Evolutionary conservation across 2,888 invertebrate species (phyloP).

Genomic region (Xanthorhoe spadicearia): DNA sequence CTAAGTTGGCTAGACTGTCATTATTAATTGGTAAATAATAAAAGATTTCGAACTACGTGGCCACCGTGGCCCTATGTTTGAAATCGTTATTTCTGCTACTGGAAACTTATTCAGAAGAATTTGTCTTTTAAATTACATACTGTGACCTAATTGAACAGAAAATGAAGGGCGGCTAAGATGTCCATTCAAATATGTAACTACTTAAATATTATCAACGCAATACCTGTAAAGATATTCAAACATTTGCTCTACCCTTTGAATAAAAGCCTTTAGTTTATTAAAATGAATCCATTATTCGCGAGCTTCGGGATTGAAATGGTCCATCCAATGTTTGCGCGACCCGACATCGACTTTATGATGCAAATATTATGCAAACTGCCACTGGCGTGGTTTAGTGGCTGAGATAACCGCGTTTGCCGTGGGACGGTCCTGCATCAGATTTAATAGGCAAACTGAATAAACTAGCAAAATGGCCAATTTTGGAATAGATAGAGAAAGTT

Average conservation of each 20-base stretch:
- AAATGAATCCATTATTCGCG: constrained; percentile 22
- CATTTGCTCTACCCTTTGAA: not conserved
- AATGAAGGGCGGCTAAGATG: not conserved
- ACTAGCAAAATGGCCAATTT: constrained; percentile 22
- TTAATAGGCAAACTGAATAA: constrained; percentile 32
- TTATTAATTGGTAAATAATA: too few relatives aligned
- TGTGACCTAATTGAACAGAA: not conserved
- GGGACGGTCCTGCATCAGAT: constrained; percentile 34
- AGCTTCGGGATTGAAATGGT: constrained; percentile 34
- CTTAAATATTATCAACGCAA: not conserved
- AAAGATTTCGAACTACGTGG: too few relatives aligned
- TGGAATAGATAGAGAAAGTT: constrained; percentile 9
- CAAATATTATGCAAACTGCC: constrained; percentile 64
- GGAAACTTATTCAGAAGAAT: too few relatives aligned
- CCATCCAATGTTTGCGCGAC: constrained; percentile 39
- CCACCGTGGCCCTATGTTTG: too few relatives aligned
- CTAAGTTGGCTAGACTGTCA: not conserved
- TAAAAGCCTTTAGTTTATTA: constrained; percentile 18
- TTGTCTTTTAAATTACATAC: not conserved
- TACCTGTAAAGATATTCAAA: not conserved
- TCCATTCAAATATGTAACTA: not conserved
- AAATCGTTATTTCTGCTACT: too few relatives aligned
- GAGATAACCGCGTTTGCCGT: constrained; percentile 47
- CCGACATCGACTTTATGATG: constrained; percentile 54
- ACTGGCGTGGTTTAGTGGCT: constrained; percentile 49